A percentile compares a stretch with the other conserved stretches of the same genome.
These are phyloP conservation scores for Pheosia tremula DNA, from an alignment of 2,888 invertebrate genomes.

Conservation along the genomic window DNA sequence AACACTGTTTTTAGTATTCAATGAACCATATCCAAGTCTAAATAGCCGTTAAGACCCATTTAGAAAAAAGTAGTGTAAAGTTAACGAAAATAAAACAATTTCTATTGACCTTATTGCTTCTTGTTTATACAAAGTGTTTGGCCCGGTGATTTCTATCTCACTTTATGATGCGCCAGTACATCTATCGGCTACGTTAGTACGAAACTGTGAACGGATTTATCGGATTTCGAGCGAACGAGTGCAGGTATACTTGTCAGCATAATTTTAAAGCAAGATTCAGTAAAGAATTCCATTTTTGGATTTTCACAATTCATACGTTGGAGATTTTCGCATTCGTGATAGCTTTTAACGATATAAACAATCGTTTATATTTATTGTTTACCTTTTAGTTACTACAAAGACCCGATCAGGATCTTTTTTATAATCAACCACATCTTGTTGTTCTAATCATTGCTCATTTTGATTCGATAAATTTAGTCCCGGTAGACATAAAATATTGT, in stretches of 20 bases:
- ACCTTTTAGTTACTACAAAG: too few species aligned
- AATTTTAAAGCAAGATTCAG: not conserved
- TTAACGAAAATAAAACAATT: not conserved
- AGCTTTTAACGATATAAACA: too few species aligned
- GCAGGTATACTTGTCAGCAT: not conserved
- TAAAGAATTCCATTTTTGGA: not conserved
- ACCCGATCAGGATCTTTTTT: too few species aligned
- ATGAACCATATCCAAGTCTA: too few species aligned
- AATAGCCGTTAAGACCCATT: too few species aligned
- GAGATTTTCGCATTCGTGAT: not conserved
- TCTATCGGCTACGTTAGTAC: not conserved
- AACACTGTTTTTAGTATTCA: too few species aligned
- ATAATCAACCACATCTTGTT: too few species aligned
- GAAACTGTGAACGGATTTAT: not conserved
- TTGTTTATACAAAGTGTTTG: not conserved
- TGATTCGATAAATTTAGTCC: too few species aligned
- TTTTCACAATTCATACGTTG: not conserved
- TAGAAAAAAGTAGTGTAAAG: not conserved
- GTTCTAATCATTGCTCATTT: too few species aligned
- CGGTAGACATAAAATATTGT: too few species aligned
- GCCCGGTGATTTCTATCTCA: not conserved
- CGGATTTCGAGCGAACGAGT: not conserved
- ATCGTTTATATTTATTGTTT: too few species aligned
- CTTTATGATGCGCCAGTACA: not conserved
- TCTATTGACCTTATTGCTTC: not conserved